phyloP scores from a whole-genome alignment of 92 coral and sea anemone genomes.

The Micromussa lordhowensis region DNA sequence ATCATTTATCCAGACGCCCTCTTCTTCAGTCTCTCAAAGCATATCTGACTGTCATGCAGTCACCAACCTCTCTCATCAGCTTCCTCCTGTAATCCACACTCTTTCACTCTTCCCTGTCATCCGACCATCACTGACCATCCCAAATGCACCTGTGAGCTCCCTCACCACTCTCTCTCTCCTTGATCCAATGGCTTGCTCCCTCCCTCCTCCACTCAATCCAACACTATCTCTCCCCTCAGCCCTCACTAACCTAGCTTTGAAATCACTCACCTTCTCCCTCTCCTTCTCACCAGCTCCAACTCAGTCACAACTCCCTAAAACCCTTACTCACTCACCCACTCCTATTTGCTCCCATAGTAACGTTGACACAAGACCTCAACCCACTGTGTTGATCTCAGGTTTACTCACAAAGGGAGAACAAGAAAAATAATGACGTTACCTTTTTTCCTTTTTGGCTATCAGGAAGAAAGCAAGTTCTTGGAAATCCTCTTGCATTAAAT shows the following conservation, averaged over 20 bases:
- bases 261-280: neutral
- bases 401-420: neutral
- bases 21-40: neutral
- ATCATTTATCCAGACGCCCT: neutral
- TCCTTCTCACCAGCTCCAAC: neutral
- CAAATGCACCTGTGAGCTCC: too few relatives aligned
- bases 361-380: neutral
- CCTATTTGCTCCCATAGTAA: neutral
- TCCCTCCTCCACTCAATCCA: too few relatives aligned
- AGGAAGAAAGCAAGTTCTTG: conserved; percentile 90
- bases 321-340: neutral
- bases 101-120: too few relatives aligned
- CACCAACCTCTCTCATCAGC: neutral
- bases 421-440: conserved; percentile 48
- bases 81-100: neutral
- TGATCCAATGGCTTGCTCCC: too few relatives aligned
- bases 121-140: too few relatives aligned
- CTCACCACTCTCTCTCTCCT: too few relatives aligned
- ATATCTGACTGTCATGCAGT: neutral
- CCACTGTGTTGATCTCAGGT: neutral
- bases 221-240: too few relatives aligned
- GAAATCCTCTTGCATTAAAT: conserved; percentile 81
- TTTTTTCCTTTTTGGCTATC: conserved; percentile 81
- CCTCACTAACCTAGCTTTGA: too few relatives aligned
- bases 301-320: neutral